These are phyloP conservation scores for Cercocebus atys DNA, from an alignment of 2,113 vertebrate genomes.

Conservation along the genomic window DNA sequence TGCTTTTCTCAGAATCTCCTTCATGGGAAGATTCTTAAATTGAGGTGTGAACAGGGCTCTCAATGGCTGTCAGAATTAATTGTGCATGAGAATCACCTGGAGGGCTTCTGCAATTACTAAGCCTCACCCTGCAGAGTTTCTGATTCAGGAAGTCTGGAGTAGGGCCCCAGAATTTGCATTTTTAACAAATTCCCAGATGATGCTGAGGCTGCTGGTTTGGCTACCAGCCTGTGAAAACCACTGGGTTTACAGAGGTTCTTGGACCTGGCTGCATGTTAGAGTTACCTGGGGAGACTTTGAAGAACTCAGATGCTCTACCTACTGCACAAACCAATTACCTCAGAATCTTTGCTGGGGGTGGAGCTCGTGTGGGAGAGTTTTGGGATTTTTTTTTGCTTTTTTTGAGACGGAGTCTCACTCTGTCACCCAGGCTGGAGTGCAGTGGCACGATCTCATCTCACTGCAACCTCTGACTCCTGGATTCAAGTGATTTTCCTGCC, in stretches of 20 bases:
- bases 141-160: neutral
- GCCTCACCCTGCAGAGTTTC: neutral
- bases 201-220: neutral
- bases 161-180: neutral
- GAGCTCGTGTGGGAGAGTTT: neutral
- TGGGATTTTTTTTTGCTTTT: too few species aligned
- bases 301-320: neutral
- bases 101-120: neutral
- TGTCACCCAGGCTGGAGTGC: too few species aligned
- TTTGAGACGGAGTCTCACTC: too few species aligned
- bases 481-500: too few species aligned
- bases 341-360: neutral
- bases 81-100: neutral
- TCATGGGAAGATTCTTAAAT: neutral
- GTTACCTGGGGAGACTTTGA: neutral
- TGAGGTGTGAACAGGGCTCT: neutral
- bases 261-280: neutral
- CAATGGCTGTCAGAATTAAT: neutral
- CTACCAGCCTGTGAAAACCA: neutral
- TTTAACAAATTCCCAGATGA: neutral
- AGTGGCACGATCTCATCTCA: too few species aligned
- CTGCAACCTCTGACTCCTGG: too few species aligned
- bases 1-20: neutral
- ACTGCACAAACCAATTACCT: neutral
- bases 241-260: neutral